These are phyloP conservation scores for Sitophilus oryzae DNA, from an alignment of 1,140 invertebrate genomes.

Conservation along the genomic window DNA sequence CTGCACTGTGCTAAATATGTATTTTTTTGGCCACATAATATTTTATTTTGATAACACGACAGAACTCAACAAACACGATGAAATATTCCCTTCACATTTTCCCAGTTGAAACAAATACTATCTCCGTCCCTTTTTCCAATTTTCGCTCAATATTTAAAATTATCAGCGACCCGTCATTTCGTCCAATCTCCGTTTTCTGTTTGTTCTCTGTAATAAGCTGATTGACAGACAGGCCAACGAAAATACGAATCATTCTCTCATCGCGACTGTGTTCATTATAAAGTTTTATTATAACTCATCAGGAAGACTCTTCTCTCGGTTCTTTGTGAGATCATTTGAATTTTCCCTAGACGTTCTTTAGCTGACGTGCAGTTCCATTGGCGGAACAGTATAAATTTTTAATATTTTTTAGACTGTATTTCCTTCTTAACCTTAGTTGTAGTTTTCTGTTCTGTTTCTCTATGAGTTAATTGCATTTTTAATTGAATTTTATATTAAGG, in stretches of 20 bases:
- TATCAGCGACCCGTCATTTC: slow-evolving; percentile 3
- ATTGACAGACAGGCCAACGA: slow-evolving; percentile 15
- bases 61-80: too few relatives aligned
- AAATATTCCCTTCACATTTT: too few relatives aligned
- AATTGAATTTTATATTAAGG: too few relatives aligned
- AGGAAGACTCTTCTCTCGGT: background rate
- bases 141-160: slow-evolving; percentile 5
- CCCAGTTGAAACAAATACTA: background rate
- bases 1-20: too few relatives aligned
- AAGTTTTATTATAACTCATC: slow-evolving; percentile 8
- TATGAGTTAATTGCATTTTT: too few relatives aligned
- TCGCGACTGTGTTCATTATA: slow-evolving; percentile 11
- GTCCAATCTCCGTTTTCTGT: slow-evolving; percentile 1
- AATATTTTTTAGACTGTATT: too few relatives aligned
- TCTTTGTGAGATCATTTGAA: background rate
- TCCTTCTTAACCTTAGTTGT: too few relatives aligned
- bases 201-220: slow-evolving; percentile 11
- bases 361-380: background rate
- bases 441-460: too few relatives aligned
- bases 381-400: too few relatives aligned
- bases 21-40: too few relatives aligned
- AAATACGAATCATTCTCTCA: slow-evolving; percentile 15
- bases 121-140: background rate
- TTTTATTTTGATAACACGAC: too few relatives aligned
- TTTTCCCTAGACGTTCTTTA: background rate